A percentile compares a stretch with the other conserved stretches of the same genome.
Conservation (phyloP, 2,888 invertebrate genomes). For the Drosophila kambysellisi region DNA sequence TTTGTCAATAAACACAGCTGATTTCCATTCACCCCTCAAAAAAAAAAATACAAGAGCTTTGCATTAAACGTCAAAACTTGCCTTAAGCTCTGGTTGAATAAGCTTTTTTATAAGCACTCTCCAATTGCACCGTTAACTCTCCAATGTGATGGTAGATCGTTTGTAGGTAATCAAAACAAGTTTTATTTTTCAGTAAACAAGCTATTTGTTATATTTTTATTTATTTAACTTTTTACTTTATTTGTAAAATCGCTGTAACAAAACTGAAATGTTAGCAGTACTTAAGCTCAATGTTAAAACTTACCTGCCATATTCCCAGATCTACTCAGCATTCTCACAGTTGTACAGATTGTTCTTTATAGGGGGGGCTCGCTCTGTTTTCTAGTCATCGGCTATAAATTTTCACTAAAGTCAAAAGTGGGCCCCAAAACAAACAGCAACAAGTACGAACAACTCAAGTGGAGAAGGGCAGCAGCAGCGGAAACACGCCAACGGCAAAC, state of each 20-base stretch:
- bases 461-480: slow-evolving; percentile 53
- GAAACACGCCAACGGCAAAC: slow-evolving; percentile 63
- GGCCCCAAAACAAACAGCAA: slow-evolving; percentile 64
- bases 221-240: slow-evolving; percentile 4
- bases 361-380: not conserved
- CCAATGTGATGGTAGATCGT: not conserved
- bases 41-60: not conserved
- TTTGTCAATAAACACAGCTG: slow-evolving; percentile 50
- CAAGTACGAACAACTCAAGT: slow-evolving; percentile 51
- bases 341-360: not conserved
- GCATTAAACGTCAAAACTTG: not conserved
- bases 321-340: not conserved
- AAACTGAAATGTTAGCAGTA: slow-evolving; percentile 22
- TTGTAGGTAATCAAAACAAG: not conserved
- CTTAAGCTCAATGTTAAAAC: not conserved
- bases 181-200: not conserved
- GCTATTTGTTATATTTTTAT: not conserved
- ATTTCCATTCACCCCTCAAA: not conserved
- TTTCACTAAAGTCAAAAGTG: slow-evolving; percentile 73
- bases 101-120: not conserved
- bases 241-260: slow-evolving; percentile 25
- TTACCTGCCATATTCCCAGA: slow-evolving; percentile 28
- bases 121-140: not conserved
- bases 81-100: not conserved
- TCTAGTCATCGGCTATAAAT: slow-evolving; percentile 56